These are phyloP conservation scores for Lerista edwardsae DNA, from an alignment of 2,797 vertebrate species.

Conservation along the genomic window DNA sequence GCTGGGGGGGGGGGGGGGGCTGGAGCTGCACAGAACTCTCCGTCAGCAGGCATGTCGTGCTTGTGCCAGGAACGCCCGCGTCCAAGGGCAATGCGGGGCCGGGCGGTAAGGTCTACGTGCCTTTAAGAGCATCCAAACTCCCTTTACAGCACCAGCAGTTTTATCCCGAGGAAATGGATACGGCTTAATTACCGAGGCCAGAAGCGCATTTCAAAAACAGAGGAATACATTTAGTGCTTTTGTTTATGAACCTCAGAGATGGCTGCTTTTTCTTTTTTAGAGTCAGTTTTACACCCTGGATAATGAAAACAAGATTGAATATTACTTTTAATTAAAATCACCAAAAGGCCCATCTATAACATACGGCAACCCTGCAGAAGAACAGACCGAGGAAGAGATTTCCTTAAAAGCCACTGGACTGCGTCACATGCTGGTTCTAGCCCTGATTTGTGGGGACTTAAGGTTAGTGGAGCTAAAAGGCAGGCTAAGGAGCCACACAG, in stretches of 20 bases:
- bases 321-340: conserved; percentile 20
- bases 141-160: not conserved
- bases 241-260: conserved; percentile 9
- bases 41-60: not conserved
- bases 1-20: too few species aligned
- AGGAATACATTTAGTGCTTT: conserved; percentile 10
- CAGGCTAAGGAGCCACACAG: conserved; percentile 22
- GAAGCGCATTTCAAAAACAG: not conserved
- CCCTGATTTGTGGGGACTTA: conserved; percentile 16
- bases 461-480: not conserved
- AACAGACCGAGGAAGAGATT: not conserved
- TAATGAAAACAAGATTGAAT: conserved; percentile 14
- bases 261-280: not conserved
- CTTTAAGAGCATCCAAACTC: not conserved
- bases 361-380: not conserved
- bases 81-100: not conserved
- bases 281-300: not conserved
- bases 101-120: not conserved
- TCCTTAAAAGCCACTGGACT: conserved; percentile 16
- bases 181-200: conserved; percentile 14
- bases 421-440: not conserved
- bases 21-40: too few species aligned
- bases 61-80: not conserved
- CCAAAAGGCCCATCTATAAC: not conserved
- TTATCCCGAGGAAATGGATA: not conserved